Conservation (phyloP, 2,888 invertebrate genomes). For the Pollenia labialis region DNA sequence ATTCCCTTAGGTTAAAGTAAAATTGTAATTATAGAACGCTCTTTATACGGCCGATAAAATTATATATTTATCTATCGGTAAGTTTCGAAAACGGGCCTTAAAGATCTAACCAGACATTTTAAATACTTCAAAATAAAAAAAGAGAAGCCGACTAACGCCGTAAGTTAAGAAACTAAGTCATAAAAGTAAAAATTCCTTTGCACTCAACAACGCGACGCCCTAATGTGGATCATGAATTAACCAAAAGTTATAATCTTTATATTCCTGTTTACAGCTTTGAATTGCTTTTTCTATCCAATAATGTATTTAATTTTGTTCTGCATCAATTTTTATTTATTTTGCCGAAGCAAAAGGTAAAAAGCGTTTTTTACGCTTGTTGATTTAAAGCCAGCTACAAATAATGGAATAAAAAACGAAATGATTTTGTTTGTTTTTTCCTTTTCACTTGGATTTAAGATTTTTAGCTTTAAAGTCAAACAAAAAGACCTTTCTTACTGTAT, state of each 20-base stretch:
- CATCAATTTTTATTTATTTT: slow-evolving; percentile 23
- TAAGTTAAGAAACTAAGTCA: too few relatives aligned
- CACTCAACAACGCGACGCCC: too few relatives aligned
- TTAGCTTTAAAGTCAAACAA: slow-evolving; percentile 37
- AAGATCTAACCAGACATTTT: too few relatives aligned
- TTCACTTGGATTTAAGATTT: slow-evolving; percentile 24
- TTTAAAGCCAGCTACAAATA: slow-evolving; percentile 6
- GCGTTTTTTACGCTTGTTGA: background rate
- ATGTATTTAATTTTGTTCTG: background rate
- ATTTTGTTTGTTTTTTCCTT: slow-evolving; percentile 35
- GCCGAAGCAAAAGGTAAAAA: background rate
- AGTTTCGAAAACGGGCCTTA: too few relatives aligned
- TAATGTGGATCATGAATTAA: slow-evolving; percentile 74
- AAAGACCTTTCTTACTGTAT: slow-evolving; percentile 17
- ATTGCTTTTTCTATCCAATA: slow-evolving; percentile 1
- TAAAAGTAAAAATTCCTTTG: too few relatives aligned
- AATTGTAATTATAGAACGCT: too few relatives aligned
- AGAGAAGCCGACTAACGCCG: too few relatives aligned
- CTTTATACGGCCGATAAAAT: too few relatives aligned
- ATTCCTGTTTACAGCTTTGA: slow-evolving; percentile 62
- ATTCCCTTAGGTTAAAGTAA: too few relatives aligned
- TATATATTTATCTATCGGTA: too few relatives aligned
- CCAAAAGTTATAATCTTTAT: slow-evolving; percentile 64
- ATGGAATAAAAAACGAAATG: slow-evolving; percentile 14
- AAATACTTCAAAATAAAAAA: too few relatives aligned